Evolutionary conservation across 92 coral and sea anemone genomes (phyloP), one percentile per base, ranked within the genome.

Genomic region (Micromussa lordhowensis): DNA sequence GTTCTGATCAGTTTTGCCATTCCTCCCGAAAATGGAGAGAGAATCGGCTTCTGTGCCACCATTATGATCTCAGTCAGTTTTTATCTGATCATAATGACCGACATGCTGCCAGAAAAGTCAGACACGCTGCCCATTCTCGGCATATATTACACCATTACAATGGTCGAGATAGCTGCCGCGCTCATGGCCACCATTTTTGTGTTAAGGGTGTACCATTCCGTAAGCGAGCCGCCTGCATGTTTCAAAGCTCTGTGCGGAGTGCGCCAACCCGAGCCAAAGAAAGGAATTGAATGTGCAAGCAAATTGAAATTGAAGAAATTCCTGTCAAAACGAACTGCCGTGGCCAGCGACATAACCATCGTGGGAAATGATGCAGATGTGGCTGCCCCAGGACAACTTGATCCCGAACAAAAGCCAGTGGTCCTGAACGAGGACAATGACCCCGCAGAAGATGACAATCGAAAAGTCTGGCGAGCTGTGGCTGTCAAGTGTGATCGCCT

Each of bases 1-100:
- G 92, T 93, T 72, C 81, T 95, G 38, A 61, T 88, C 77, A 88
- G 95, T 81, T 95, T 95, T 78, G 73, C 81, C 28, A 93, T 95
- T 49, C 98, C 98, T n/a, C 94, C 95, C 0, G 98, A 95, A 53
- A 95, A 82, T 75, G 98, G 98, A 36, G 98, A 95, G 70, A 78
- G 98, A 53, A 88, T 92, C n/a, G 88, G 96, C 0, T 89, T 94
- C 35, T 88, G 94, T 28, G 86, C 94, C 24, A 88, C 94, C 31
- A 82, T 94, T 16, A 91, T 94, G 82, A 83, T 94, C 29, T 78
- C 94, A 8, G 81, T 91, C 28, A 94, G 93, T 16, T 94, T 94
- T 18, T 94, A 88, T 38, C 91, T 94, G 53, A 92, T 94, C 17
- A 84, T 94, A 7, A 87, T 94, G 71, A 58, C 93, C 19, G 94